Conservation (phyloP, 2,888 invertebrate species). For the Drosophila cognata region DNA sequence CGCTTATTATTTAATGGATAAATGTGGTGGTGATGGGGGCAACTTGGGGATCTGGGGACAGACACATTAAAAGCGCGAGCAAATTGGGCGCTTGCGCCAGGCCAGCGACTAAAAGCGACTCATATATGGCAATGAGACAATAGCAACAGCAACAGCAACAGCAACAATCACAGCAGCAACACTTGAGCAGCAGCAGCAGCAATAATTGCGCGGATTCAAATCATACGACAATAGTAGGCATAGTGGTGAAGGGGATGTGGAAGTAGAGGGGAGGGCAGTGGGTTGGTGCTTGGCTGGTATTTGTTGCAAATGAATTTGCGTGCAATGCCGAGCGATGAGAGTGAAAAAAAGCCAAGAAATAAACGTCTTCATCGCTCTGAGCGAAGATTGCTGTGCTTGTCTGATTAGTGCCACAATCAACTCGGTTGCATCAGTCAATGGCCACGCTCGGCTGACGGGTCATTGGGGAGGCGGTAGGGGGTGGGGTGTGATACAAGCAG, state of each 20-base stretch:
- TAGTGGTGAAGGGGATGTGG: neutral
- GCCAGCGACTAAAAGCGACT: constrained; percentile 36
- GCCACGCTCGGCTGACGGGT: neutral
- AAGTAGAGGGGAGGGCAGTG: neutral
- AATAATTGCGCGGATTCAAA: constrained; percentile 71
- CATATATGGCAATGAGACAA: constrained; percentile 66
- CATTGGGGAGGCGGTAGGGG: neutral
- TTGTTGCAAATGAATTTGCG: constrained; percentile 32
- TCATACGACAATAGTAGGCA: constrained; percentile 52
- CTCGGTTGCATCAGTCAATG: constrained; percentile 45
- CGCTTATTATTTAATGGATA: neutral
- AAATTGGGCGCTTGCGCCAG: constrained; percentile 42
- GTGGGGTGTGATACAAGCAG: neutral
- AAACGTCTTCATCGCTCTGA: constrained; percentile 31
- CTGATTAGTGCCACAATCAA: constrained; percentile 25
- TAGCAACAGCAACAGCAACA: constrained; percentile 29
- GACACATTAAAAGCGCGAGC: constrained; percentile 29
- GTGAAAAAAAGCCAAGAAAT: neutral
- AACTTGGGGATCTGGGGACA: neutral
- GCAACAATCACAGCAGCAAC: neutral
- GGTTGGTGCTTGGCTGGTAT: neutral
- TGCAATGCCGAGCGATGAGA: constrained; percentile 13
- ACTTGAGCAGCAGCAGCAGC: neutral
- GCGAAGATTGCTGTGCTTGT: constrained; percentile 9
- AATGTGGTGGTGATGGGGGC: neutral